Conservation (phyloP, 1,140 invertebrate species). For the Zaprionus davidi region DNA sequence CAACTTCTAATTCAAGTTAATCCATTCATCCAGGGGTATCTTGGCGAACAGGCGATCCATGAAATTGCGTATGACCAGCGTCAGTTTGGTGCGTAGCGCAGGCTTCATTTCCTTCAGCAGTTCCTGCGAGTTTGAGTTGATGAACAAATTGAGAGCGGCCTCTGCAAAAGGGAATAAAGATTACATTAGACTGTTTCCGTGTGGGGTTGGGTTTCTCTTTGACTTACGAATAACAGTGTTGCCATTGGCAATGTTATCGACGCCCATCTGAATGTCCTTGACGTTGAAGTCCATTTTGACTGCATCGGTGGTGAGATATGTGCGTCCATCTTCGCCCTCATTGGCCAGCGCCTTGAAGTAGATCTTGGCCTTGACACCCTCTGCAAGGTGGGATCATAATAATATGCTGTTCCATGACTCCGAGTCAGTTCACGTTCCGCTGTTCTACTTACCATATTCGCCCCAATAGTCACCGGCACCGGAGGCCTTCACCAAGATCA, state of each 20-base stretch:
- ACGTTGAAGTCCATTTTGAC: slow-evolving; percentile 93
- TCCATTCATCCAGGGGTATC: slow-evolving; percentile 91
- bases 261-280: slow-evolving; percentile 91
- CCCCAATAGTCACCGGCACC: slow-evolving; percentile 94
- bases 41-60: slow-evolving; percentile 90
- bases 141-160: slow-evolving; percentile 92
- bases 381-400: slow-evolving; percentile 84
- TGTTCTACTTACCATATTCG: slow-evolving; percentile 89
- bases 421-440: not conserved
- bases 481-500: slow-evolving; percentile 91
- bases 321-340: slow-evolving; percentile 85
- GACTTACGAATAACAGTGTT: slow-evolving; percentile 91
- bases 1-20: slow-evolving; percentile 70
- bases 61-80: slow-evolving; percentile 90
- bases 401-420: not conserved
- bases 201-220: not conserved
- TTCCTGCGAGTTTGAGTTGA: slow-evolving; percentile 93
- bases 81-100: slow-evolving; percentile 90
- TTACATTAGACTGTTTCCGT: not conserved
- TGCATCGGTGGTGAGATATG: slow-evolving; percentile 89
- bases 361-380: slow-evolving; percentile 92
- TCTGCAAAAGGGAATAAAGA: slow-evolving; percentile 85
- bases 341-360: slow-evolving; percentile 90
- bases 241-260: slow-evolving; percentile 91
- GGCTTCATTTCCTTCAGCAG: slow-evolving; percentile 94